Evolutionary conservation across 2,797 vertebrate species (phyloP).

Genomic region (Denticeps clupeoides): DNA sequence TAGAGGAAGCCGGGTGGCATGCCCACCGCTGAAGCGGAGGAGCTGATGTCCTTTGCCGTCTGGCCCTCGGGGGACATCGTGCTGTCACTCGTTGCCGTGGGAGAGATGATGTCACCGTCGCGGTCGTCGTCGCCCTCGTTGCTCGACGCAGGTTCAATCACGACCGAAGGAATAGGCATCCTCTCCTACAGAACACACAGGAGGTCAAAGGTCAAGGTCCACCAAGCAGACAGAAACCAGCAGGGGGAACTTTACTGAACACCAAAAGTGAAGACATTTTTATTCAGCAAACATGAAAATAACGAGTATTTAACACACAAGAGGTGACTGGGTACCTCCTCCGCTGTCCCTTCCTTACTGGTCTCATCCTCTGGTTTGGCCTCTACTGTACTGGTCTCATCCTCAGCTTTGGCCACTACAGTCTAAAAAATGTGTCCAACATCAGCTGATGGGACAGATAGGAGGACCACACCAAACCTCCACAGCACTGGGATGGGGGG

Average conservation of each 20-base stretch:
- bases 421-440: constrained; percentile 34
- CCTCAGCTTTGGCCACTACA: constrained; percentile 27
- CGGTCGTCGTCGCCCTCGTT: constrained; percentile 81
- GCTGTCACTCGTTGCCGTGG: constrained; percentile 38
- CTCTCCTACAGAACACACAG: constrained; percentile 45
- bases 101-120: constrained; percentile 48
- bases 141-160: constrained; percentile 92
- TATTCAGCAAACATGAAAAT: neutral
- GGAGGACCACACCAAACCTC: too few species aligned
- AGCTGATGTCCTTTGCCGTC: constrained; percentile 36
- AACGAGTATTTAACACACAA: neutral
- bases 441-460: too few species aligned
- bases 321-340: constrained; percentile 2
- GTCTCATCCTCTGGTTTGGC: constrained; percentile 22
- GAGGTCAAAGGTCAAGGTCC: neutral
- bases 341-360: constrained; percentile 22
- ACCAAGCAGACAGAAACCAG: neutral
- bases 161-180: constrained; percentile 79
- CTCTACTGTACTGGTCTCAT: constrained; percentile 22
- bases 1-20: constrained; percentile 73
- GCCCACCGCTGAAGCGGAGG: constrained; percentile 27
- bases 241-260: too few species aligned
- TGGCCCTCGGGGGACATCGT: constrained; percentile 38
- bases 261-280: neutral
- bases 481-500: too few species aligned